Evolutionary conservation across 2,113 vertebrate species (phyloP).

Genomic region (Myrmecobius fasciatus): DNA sequence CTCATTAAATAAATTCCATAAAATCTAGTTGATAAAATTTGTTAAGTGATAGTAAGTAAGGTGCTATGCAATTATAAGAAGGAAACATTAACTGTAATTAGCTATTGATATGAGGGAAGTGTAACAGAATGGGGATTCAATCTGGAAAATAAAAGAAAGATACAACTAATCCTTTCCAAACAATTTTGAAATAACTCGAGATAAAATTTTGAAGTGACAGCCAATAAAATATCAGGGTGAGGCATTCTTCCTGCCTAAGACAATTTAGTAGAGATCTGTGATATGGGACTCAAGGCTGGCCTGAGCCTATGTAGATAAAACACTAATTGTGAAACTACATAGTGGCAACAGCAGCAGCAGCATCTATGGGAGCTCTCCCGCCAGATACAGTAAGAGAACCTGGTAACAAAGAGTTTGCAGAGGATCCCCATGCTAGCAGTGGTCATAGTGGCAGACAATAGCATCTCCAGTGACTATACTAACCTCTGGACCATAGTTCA

Average conservation of each 20-base stretch:
- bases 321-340: too few species aligned
- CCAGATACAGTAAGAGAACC: not conserved
- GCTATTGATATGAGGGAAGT: not conserved
- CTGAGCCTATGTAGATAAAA: too few species aligned
- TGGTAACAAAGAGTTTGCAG: not conserved
- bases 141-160: not conserved
- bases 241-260: not conserved
- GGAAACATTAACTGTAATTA: not conserved
- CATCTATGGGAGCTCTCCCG: too few species aligned
- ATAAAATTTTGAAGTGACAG: not conserved
- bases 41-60: not conserved
- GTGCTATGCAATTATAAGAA: not conserved
- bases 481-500: not conserved
- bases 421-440: not conserved
- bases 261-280: not conserved
- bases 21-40: not conserved
- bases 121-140: not conserved
- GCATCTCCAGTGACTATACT: not conserved
- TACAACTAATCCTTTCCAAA: not conserved
- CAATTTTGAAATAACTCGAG: not conserved
- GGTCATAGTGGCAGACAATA: not conserved
- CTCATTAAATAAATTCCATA: not conserved
- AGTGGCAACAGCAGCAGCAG: too few species aligned
- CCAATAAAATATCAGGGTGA: not conserved
- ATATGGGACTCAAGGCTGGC: too few species aligned